phyloP scores from a whole-genome alignment of 92 coral and sea anemone species.

The Epizoanthus rinbou region DNA sequence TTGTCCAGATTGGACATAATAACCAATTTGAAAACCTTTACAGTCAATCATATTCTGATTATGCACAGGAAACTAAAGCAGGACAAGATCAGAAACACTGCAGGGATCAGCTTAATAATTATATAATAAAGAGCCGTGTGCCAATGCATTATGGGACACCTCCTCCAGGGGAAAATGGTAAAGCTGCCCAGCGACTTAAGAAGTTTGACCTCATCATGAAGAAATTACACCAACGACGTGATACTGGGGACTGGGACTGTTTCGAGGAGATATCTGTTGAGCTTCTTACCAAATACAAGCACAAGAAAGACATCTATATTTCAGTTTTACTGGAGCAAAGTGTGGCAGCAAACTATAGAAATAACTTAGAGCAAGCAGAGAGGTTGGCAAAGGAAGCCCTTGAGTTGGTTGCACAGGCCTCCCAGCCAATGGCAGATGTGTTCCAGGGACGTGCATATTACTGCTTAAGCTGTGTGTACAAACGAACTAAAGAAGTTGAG shows the following conservation, averaged over 20 bases:
- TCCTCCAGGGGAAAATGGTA: constrained; percentile 14
- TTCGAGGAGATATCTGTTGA: constrained; percentile 12
- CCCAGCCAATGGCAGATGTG: constrained; percentile 30
- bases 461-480: constrained; percentile 29
- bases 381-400: constrained; percentile 23
- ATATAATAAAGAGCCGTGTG: no score
- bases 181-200: constrained; percentile 18
- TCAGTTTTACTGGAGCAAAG: constrained; percentile 25
- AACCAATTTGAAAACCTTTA: neutral
- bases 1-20: constrained; percentile 15
- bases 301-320: constrained; percentile 9
- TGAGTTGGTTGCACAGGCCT: neutral
- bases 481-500: constrained; percentile 20
- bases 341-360: constrained; percentile 21
- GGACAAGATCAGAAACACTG: neutral
- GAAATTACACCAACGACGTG: constrained; percentile 18
- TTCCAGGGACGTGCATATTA: constrained; percentile 24
- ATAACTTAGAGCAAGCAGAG: neutral
- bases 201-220: neutral
- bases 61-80: neutral
- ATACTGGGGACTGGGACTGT: constrained; percentile 14
- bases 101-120: no score
- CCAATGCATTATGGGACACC: neutral
- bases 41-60: neutral
- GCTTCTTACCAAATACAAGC: neutral